These are phyloP conservation scores for Conops quadrifasciatus DNA, from an alignment of 2,888 invertebrate species.

Conservation along the genomic window DNA sequence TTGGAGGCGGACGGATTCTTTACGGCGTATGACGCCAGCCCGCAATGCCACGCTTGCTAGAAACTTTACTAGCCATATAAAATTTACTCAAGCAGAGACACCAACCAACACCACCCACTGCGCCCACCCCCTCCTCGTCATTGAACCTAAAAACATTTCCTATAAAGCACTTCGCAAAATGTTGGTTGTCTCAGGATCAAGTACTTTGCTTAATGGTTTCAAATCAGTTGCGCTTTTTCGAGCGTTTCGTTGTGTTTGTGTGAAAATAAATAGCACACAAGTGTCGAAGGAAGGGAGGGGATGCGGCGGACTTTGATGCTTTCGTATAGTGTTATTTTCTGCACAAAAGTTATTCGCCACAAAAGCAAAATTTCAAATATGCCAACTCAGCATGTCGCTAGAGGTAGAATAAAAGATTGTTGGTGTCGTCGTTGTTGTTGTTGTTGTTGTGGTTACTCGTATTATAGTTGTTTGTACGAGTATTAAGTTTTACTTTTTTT, in stretches of 20 bases:
- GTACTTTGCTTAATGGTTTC: slow-evolving; percentile 23
- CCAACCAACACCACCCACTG: not conserved
- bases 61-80: not conserved
- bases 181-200: not conserved
- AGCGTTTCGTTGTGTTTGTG: not conserved
- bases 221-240: slow-evolving; percentile 29
- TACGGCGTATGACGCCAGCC: too few species aligned
- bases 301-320: not conserved
- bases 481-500: too few species aligned
- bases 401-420: not conserved
- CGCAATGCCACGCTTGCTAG: not conserved
- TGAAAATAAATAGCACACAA: not conserved
- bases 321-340: not conserved
- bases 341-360: not conserved
- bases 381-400: slow-evolving; percentile 1
- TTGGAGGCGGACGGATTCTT: too few species aligned
- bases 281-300: not conserved
- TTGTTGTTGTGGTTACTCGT: not conserved
- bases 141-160: not conserved
- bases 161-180: not conserved
- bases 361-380: slow-evolving; percentile 1
- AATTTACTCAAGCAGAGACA: not conserved
- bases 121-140: not conserved
- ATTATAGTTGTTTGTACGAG: too few species aligned
- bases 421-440: not conserved